These are phyloP conservation scores for Schizotus pectinicornis DNA, from an alignment of 2,888 invertebrate genomes.

Conservation along the genomic window DNA sequence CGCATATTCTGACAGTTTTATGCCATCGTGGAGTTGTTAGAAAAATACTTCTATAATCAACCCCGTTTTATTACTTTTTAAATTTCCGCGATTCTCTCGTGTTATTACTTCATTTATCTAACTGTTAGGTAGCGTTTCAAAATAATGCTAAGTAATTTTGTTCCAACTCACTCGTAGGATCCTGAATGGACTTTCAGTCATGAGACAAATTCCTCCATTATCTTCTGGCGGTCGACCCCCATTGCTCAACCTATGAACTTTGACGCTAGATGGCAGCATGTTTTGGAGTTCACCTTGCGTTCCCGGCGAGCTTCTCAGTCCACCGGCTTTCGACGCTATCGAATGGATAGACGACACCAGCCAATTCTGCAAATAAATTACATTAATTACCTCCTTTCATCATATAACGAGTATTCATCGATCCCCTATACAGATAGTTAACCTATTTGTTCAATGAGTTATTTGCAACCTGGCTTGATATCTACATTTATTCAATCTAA, in stretches of 20 bases:
- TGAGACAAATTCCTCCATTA: slow-evolving; percentile 68
- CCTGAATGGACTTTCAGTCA: slow-evolving; percentile 76
- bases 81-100: too few species aligned
- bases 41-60: too few species aligned
- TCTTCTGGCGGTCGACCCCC: slow-evolving; percentile 21
- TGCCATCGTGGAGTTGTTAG: too few species aligned
- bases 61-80: too few species aligned
- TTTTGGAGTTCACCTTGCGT: slow-evolving; percentile 64
- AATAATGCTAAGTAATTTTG: too few species aligned
- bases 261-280: slow-evolving; percentile 60
- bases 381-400: slow-evolving; percentile 7
- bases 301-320: slow-evolving; percentile 47
- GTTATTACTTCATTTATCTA: too few species aligned
- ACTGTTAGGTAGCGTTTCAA: too few species aligned
- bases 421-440: neutral
- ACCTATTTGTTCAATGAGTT: neutral
- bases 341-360: slow-evolving; percentile 42
- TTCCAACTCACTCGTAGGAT: slow-evolving; percentile 74
- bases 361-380: slow-evolving; percentile 58
- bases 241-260: slow-evolving; percentile 38
- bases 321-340: slow-evolving; percentile 28
- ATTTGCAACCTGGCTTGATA: too few species aligned
- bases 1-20: too few species aligned
- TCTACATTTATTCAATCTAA: too few species aligned
- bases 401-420: neutral